Percentiles rank a stretch among this genome's conserved stretches.
Conservation (phyloP, 2,113 vertebrate genomes). For the Cottus gobio region DNA sequence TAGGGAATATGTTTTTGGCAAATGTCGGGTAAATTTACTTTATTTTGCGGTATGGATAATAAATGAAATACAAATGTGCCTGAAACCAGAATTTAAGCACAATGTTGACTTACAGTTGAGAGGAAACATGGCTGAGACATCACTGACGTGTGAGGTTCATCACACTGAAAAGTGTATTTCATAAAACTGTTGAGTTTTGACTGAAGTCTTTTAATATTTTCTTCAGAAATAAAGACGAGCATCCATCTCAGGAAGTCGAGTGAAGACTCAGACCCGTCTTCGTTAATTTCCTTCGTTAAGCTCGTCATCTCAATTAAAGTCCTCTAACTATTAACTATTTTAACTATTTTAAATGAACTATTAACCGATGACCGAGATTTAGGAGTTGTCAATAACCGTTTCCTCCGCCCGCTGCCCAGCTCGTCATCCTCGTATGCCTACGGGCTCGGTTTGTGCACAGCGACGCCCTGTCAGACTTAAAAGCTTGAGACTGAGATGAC, state of each 20-base stretch:
- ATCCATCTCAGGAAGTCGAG: not conserved
- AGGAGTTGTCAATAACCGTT: constrained; percentile 33
- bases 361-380: constrained; percentile 40
- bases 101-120: not conserved
- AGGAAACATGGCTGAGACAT: not conserved
- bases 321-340: constrained; percentile 22
- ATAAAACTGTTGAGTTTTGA: not conserved
- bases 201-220: not conserved
- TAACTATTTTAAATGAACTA: too few species aligned
- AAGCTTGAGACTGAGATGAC: constrained; percentile 3
- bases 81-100: not conserved
- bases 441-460: constrained; percentile 5
- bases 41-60: not conserved
- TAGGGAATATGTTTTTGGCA: not conserved
- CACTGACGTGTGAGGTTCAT: not conserved
- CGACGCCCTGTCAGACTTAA: constrained; percentile 9
- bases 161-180: not conserved
- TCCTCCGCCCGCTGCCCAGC: not conserved
- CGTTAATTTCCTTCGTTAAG: constrained; percentile 31
- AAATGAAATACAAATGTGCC: constrained; percentile 17
- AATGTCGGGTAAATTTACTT: not conserved
- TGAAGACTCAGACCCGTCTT: not conserved
- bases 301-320: constrained; percentile 42
- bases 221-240: not conserved
- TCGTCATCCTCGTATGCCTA: constrained; percentile 13